A percentile compares a stretch with the other conserved stretches of the same genome.
phyloP scores from a whole-genome alignment of 2,888 invertebrate genomes.

The Phorcus lineatus region DNA sequence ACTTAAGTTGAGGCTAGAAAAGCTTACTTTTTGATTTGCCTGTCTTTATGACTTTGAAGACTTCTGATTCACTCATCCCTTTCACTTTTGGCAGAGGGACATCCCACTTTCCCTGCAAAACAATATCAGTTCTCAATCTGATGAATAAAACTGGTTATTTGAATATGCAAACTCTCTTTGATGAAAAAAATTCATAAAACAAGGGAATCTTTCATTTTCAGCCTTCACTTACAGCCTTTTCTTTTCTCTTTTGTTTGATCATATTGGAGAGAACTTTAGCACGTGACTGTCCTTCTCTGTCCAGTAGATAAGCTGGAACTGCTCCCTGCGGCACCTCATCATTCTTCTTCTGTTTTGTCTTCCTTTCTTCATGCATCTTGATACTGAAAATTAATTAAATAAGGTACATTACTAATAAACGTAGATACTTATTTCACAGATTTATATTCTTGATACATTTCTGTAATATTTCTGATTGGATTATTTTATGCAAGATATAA shows the following conservation, averaged over 20 bases:
- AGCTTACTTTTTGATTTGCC: slow-evolving; percentile 88
- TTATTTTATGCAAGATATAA: too few species aligned
- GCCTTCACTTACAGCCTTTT: slow-evolving; percentile 90
- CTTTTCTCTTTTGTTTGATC: slow-evolving; percentile 99
- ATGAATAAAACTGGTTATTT: too few species aligned
- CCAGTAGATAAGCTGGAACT: slow-evolving; percentile 95
- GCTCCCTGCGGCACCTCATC: slow-evolving; percentile 90
- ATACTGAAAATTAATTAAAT: slow-evolving; percentile 77
- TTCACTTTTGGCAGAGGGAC: slow-evolving; percentile 98
- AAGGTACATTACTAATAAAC: too few species aligned
- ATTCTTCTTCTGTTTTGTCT: slow-evolving; percentile 85
- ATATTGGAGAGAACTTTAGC: slow-evolving; percentile 98
- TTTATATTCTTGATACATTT: too few species aligned
- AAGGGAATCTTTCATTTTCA: too few species aligned
- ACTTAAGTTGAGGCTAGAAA: background rate
- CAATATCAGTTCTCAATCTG: background rate
- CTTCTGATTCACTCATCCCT: slow-evolving; percentile 97
- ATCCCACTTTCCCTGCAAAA: slow-evolving; percentile 93
- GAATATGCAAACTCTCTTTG: too few species aligned
- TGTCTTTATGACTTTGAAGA: slow-evolving; percentile 92
- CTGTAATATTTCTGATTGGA: too few species aligned
- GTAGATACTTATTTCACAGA: too few species aligned
- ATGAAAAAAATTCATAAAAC: too few species aligned
- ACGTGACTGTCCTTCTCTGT: slow-evolving; percentile 93
- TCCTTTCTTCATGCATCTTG: slow-evolving; percentile 96